Conservation (phyloP, 64 coral and sea anemone species). For the Acropora tenuis region DNA sequence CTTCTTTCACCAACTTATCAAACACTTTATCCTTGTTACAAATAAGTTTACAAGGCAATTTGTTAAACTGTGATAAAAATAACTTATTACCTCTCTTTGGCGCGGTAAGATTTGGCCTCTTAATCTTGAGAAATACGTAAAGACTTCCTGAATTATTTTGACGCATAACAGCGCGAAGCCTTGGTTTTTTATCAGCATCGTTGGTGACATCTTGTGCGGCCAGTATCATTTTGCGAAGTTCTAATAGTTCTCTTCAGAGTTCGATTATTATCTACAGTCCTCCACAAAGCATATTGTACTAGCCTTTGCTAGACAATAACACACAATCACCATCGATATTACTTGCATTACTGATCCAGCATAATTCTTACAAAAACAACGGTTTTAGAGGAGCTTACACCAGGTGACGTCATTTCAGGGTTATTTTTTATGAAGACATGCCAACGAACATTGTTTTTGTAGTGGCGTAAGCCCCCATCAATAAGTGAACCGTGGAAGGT, state of each 20-base stretch:
- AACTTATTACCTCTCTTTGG: neutral
- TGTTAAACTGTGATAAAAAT: neutral
- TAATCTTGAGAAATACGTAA: constrained; percentile 13
- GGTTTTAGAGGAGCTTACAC: no score
- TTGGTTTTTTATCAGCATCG: neutral
- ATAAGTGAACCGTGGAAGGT: no score
- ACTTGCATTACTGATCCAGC: no score
- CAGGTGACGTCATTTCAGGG: no score
- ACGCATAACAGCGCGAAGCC: neutral
- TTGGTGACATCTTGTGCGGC: neutral
- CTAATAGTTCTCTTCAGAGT: neutral
- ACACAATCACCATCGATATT: neutral
- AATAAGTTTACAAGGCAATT: neutral
- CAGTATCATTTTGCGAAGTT: neutral
- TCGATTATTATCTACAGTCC: neutral
- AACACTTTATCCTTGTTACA: neutral
- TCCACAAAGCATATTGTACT: neutral
- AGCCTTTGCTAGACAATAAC: neutral
- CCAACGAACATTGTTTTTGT: no score
- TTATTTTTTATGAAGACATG: no score
- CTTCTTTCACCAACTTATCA: neutral
- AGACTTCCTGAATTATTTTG: neutral
- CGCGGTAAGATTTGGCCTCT: neutral
- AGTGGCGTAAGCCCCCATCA: no score
- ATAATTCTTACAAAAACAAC: no score